Conservation (phyloP, 2,888 invertebrate species). For the Dastarcus helophoroides region DNA sequence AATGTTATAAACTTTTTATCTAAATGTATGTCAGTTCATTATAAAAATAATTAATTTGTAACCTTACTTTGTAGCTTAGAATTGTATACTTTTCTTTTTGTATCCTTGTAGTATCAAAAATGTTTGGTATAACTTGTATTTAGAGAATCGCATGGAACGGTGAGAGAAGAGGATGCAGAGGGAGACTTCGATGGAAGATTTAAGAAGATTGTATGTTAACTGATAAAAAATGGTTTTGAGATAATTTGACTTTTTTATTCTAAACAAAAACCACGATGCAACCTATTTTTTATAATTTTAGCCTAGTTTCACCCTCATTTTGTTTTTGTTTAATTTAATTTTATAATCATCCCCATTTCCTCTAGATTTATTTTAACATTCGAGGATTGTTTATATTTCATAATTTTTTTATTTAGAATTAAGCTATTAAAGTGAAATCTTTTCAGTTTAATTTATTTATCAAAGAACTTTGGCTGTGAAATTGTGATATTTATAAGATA, state of each 20-base stretch:
- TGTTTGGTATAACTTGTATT: slow-evolving; percentile 3
- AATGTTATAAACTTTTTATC: slow-evolving; percentile 4
- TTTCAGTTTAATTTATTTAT: no score
- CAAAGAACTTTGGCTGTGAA: no score
- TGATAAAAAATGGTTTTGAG: slow-evolving; percentile 25
- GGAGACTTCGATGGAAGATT: slow-evolving; percentile 5
- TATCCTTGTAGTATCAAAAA: slow-evolving; percentile 1
- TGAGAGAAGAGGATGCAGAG: slow-evolving; percentile 18
- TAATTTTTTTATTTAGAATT: no score
- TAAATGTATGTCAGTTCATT: slow-evolving; percentile 1
- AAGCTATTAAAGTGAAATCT: no score
- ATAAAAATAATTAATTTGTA: not conserved
- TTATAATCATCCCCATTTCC: no score
- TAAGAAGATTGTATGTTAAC: slow-evolving; percentile 30
- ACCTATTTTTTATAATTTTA: no score
- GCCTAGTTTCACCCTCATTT: no score
- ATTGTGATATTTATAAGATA: no score
- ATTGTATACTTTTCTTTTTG: slow-evolving; percentile 2
- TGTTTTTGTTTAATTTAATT: no score
- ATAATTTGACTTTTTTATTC: slow-evolving; percentile 15
- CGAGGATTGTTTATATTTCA: no score
- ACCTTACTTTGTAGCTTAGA: slow-evolving; percentile 3
- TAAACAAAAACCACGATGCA: no score
- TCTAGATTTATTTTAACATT: no score
- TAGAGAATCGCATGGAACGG: slow-evolving; percentile 2